Conservation (phyloP, 2,888 invertebrate species). For the Dendrolimus pini region DNA sequence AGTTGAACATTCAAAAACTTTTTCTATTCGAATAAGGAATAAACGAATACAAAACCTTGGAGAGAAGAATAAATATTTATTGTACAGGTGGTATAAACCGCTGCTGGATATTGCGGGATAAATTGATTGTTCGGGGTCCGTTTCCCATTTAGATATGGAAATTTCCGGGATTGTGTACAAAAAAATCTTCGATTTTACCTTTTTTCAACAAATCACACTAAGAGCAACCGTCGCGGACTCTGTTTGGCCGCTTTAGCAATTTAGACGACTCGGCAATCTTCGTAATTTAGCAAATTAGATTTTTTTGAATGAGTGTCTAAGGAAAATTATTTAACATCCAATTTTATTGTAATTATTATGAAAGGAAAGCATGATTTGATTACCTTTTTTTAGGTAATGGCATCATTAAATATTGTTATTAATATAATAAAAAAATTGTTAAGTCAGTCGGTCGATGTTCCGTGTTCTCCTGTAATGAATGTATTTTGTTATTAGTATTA, state of each 20-base stretch:
- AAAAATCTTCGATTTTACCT: slow-evolving; percentile 63
- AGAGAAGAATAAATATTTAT: slow-evolving; percentile 73
- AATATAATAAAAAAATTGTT: too few species aligned
- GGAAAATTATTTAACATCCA: too few species aligned
- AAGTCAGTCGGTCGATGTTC: too few species aligned
- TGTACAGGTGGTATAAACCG: slow-evolving; percentile 76
- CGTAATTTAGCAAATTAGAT: slow-evolving; percentile 16
- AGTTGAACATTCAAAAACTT: slow-evolving; percentile 17
- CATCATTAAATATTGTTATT: too few species aligned
- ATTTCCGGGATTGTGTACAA: slow-evolving; percentile 74
- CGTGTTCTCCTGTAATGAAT: too few species aligned
- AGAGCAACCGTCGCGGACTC: slow-evolving; percentile 26
- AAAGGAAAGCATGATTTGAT: too few species aligned
- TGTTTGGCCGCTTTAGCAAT: slow-evolving; percentile 19
- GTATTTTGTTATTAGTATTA: too few species aligned
- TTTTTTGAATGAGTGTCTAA: neutral
- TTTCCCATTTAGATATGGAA: slow-evolving; percentile 78
- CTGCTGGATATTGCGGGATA: slow-evolving; percentile 74
- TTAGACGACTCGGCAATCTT: slow-evolving; percentile 29
- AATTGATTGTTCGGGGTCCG: slow-evolving; percentile 76
- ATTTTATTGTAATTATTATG: too few species aligned
- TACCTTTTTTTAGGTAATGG: too few species aligned
- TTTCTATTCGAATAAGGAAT: slow-evolving; percentile 34
- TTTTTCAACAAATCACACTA: slow-evolving; percentile 64
- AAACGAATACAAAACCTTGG: slow-evolving; percentile 55